Evolutionary conservation across 2,113 vertebrate genomes (phyloP), one percentile per base, ranked within the genome.

Genomic region (Xenopus borealis): DNA sequence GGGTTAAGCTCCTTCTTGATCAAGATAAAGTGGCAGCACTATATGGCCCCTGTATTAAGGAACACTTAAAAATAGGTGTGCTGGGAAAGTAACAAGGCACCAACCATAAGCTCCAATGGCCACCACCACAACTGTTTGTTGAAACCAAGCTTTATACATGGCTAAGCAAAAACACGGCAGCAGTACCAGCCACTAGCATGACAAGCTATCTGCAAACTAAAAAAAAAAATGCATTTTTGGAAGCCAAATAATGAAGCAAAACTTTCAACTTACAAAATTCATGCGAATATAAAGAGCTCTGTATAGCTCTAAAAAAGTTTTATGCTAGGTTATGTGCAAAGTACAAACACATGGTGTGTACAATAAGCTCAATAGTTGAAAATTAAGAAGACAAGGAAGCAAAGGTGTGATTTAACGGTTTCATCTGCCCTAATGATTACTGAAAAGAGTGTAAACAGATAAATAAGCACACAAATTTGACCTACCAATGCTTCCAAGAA

Each of bases 31-130:
- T 6, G 33, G 33, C 33, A 40, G 33, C 33, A 40, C 33, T 40
- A 4, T 9, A 3, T 40, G 33, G 33, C 33, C 16, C 20, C 59
- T 44, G 14, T 50, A 12, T 30, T 72, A 72, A 72, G 71, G 46
- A 72, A 72, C 71, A 72, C 71, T 72, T 66, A 66, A 66, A 58
- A 45, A n/a, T 18, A 18, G 27, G 6, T 72, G 59, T 63, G 46
- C 71, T 63, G 58, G 46, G 50, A 52, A 46, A 33, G 33, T 64
- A 53, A 33, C 17, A 72, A 72, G 71, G 71, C 61, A 72, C 71
- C 50, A 72, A 50, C 47, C 47, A 50, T 45, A 72, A 55, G 45
- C 46, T 45, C 62, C 50, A 72, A 19, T 14, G 52, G 53, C 30
- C 27, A 19, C 45, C 27, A 20, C 47, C 3, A 50, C 47, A 47